Evolutionary conservation across 2,888 invertebrate genomes (phyloP), one percentile per base, ranked within the genome.

Genomic region (Leptinotarsa peninsularis): DNA sequence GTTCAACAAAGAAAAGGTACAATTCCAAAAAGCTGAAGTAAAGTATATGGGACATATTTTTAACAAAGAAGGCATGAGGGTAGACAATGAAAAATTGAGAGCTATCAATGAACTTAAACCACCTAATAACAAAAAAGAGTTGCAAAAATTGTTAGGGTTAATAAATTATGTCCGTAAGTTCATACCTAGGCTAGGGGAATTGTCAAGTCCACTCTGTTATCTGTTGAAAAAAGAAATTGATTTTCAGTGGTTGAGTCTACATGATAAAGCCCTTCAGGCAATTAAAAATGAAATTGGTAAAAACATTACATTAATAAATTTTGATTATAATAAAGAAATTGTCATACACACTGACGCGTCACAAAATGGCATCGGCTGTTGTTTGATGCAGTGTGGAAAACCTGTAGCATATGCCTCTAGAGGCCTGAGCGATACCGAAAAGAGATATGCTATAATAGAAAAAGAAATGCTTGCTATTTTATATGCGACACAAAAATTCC

Each of bases 1-100:
- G 74, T 83, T 82, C 67, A 81, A 82, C 67, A 54, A 67, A 67
- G 49, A 73, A 33, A 83, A 84, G 76, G 79, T 79, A 73, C 73
- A 79, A 72, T 79, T 81, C 67, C 69, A 68, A 18, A 50, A 73
- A 66, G 69, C 78, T 66, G 77, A 80, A 76, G 76, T 83, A 7
- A 81, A 80, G 67, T 84, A 81, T 67, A 52, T 70, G 27, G 66
- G 71, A 49, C 58, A 72, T 54, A 54, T 76, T 52, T 72, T 72
- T 23, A 18, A 60, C 67, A 27, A 71, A 71, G n/a, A 50, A 14
- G 71, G 63, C 13, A 73, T 76, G 71, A 67, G 50, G 49, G 54
- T 67, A 49, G 66, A 72, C 49, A 15, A 54, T 71, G 67, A 68
- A 49, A 75, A 71, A 74, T 21, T 77, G 43, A 67, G 67, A 66